Evolutionary conservation across 2,113 vertebrate species (phyloP).

Genomic region (Patagioenas fasciata): DNA sequence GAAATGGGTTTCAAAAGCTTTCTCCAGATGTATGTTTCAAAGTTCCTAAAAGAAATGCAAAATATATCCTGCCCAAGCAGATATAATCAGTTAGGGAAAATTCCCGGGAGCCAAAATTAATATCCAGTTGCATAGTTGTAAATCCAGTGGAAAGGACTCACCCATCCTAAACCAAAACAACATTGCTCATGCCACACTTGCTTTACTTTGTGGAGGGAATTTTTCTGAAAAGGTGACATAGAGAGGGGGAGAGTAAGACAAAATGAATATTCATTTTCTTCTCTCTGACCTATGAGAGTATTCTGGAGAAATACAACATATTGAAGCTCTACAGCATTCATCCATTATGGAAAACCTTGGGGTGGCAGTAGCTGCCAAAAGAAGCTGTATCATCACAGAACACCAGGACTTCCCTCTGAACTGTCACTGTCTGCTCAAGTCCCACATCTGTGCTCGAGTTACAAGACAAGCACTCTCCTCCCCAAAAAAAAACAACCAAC

Average conservation of each 20-base stretch:
- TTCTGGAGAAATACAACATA: not conserved
- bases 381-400: not conserved
- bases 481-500: not conserved
- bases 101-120: not conserved
- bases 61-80: not conserved
- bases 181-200: not conserved
- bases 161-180: not conserved
- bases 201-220: not conserved
- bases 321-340: not conserved
- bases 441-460: not conserved
- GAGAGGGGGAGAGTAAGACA: not conserved
- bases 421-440: not conserved
- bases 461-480: not conserved
- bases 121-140: not conserved
- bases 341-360: constrained; percentile 18
- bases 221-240: not conserved
- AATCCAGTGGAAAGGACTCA: not conserved
- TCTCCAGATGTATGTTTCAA: constrained; percentile 4
- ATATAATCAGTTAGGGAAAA: not conserved
- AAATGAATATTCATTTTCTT: not conserved
- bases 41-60: not conserved
- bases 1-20: constrained; percentile 62
- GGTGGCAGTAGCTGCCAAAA: constrained; percentile 50
- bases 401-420: not conserved
- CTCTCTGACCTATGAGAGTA: not conserved